A percentile compares a stretch with the other conserved stretches of the same genome.
Conservation (phyloP, 2,797 vertebrate genomes). For the Eospalax fontanierii region DNA sequence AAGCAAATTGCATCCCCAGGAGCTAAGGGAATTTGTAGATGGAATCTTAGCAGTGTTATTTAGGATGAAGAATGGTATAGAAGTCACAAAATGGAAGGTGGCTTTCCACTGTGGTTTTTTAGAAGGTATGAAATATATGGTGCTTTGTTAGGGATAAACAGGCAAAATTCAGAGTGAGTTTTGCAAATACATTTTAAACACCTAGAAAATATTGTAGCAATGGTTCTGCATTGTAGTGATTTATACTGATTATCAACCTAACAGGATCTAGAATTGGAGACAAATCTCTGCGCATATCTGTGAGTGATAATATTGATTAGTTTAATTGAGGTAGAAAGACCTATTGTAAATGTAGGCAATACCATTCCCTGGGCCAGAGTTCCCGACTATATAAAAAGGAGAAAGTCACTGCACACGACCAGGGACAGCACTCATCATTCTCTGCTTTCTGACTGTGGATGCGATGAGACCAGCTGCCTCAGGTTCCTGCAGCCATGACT, state of each 20-base stretch:
- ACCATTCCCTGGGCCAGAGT: not conserved
- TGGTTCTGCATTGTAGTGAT: not conserved
- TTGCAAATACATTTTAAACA: not conserved
- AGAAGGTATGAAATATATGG: not conserved
- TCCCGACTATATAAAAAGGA: not conserved
- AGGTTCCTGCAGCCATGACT: not conserved
- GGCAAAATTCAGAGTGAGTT: not conserved
- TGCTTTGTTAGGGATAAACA: not conserved
- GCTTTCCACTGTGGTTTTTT: not conserved
- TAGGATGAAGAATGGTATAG: constrained; percentile 27
- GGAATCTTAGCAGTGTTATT: constrained; percentile 67
- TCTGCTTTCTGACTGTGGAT: not conserved
- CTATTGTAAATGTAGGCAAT: not conserved
- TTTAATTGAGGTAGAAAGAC: not conserved
- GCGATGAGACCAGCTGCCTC: not conserved
- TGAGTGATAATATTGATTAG: not conserved
- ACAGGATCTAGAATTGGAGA: not conserved
- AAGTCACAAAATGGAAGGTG: constrained; percentile 59
- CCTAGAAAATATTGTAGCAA: not conserved
- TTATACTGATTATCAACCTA: not conserved
- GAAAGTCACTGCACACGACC: not conserved
- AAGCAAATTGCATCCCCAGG: constrained; percentile 79
- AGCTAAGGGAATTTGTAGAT: constrained; percentile 79
- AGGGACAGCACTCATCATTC: not conserved
- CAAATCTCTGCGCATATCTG: not conserved